Evolutionary conservation across 2,797 vertebrate genomes (phyloP).

Genomic region (Ptychobarbus kaznakovi): DNA sequence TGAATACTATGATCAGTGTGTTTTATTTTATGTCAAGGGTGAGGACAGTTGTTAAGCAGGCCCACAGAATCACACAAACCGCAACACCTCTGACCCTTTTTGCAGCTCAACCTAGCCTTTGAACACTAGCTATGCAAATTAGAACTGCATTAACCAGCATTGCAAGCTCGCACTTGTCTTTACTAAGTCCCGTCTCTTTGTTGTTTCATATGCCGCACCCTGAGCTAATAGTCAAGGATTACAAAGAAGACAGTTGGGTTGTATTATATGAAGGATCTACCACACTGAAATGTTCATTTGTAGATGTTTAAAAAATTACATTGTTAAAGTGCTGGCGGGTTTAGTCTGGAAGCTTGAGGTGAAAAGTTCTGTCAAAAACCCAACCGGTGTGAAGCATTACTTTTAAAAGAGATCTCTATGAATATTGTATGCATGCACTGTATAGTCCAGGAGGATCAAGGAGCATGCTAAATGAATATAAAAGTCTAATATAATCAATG

Average conservation of each 20-base stretch:
- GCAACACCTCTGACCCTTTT: conserved; percentile 64
- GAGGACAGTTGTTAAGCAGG: conserved; percentile 47
- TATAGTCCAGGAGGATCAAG: conserved; percentile 26
- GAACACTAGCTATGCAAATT: conserved; percentile 65
- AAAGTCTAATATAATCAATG: conserved; percentile 24
- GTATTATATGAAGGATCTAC: conserved; percentile 33
- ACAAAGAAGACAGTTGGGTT: conserved; percentile 37
- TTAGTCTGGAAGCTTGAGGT: conserved; percentile 10
- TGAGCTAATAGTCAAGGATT: conserved; percentile 62
- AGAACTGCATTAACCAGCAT: conserved; percentile 60
- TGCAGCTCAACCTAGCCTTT: conserved; percentile 65
- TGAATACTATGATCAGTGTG: conserved; percentile 51
- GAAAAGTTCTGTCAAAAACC: background rate
- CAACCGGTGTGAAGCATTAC: background rate
- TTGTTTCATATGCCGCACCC: conserved; percentile 71
- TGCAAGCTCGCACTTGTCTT: conserved; percentile 72
- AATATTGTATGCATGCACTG: conserved; percentile 13
- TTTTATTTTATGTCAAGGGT: conserved; percentile 32
- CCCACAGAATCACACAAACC: conserved; percentile 23
- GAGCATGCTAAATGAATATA: conserved; percentile 28
- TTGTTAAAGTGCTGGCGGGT: background rate
- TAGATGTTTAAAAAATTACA: background rate
- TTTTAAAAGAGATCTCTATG: conserved; percentile 9
- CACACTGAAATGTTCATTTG: background rate
- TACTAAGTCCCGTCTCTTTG: conserved; percentile 64